Conservation (phyloP, 2,888 invertebrate species). For the Clivina fossor region DNA sequence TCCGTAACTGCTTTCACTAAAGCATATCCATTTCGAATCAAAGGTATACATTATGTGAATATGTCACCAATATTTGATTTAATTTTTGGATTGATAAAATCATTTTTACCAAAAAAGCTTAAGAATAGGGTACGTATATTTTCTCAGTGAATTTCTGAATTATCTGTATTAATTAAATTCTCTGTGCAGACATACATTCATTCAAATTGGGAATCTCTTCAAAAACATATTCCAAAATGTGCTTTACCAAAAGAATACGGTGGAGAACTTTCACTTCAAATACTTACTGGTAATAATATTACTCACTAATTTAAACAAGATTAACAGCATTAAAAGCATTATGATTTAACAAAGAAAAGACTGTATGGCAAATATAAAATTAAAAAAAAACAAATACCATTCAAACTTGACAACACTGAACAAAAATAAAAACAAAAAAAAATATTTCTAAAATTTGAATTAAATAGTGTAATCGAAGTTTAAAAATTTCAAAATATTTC, state of each 20-base stretch:
- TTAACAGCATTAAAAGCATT: too few relatives aligned
- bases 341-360: too few relatives aligned
- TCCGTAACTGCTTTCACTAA: constrained; percentile 55
- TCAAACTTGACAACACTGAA: too few relatives aligned
- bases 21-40: constrained; percentile 62
- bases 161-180: too few relatives aligned
- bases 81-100: constrained; percentile 59
- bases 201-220: constrained; percentile 57
- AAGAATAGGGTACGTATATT: constrained; percentile 57
- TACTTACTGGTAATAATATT: constrained; percentile 58
- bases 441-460: too few relatives aligned
- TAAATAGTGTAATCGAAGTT: too few relatives aligned
- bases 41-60: constrained; percentile 62
- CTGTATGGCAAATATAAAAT: too few relatives aligned
- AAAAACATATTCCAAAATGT: constrained; percentile 59
- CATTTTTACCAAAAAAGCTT: constrained; percentile 64
- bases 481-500: too few relatives aligned
- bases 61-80: constrained; percentile 61
- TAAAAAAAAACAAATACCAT: too few relatives aligned
- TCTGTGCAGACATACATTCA: constrained; percentile 57
- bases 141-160: too few relatives aligned
- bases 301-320: too few relatives aligned
- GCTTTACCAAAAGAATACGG: constrained; percentile 68
- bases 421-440: too few relatives aligned
- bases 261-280: constrained; percentile 59